Evolutionary conservation across 2,888 invertebrate genomes (phyloP), one percentile per base, ranked within the genome.

Genomic region (Panopea generosa): DNA sequence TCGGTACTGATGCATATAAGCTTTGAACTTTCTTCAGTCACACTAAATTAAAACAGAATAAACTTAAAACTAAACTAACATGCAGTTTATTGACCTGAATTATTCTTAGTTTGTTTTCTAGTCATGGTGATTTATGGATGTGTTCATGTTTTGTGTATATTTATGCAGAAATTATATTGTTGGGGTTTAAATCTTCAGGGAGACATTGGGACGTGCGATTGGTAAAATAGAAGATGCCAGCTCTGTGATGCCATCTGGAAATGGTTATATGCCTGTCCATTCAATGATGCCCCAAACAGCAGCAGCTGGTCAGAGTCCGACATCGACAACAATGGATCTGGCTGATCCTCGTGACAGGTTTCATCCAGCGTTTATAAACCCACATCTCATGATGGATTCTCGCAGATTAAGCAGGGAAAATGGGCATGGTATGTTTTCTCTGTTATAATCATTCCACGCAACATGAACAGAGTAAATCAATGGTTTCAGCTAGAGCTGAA

Each of bases 321-420:
- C 88, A 43, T 88, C 89, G 9, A 88, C 89, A 16, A 87, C 87
- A 16, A 76, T 86, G 18, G 87, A 86, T 22, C 56, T 73, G n/a
- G 60, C 52, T 22, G 83, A 83, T 33, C 74, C 33, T 29, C 61
- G 71, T 38, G 81, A 81, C 4, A 55, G 74, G 50, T 81, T 68
- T 27, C 81, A 81, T 29, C 77, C 77, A 6, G 81, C 81, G 16
- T 62, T 85, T 62, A 55, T 85, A 50, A 84, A 83, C 61, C 82
- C 83, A 20, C 74, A 77, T 49, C 73, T 84, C 29, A 59, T 84
- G 27, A 52, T 76, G 3, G 80, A 83, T 43, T 62, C 73, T n/a
- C 49, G 83, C 20, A 62, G 80, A 53, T 67, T 84, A 24, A 84
- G 81, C 33, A 67, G 73, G 45, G 78, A 72, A 43, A n/a, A 55